These are phyloP conservation scores for Heteractis magnifica DNA, from an alignment of 92 coral and sea anemone species.

Conservation along the genomic window DNA sequence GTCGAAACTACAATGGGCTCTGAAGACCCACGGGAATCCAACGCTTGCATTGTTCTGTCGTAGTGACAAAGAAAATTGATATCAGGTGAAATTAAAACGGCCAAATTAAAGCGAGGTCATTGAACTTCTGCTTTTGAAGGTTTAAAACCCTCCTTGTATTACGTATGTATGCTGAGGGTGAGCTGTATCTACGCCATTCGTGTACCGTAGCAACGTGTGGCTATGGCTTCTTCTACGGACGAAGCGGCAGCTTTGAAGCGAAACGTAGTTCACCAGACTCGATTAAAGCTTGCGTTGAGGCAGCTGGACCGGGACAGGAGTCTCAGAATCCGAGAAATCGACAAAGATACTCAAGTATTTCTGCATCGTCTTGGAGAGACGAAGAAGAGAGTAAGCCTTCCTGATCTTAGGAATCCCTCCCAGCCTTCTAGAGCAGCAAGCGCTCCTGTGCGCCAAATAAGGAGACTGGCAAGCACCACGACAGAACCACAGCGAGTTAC, in stretches of 20 bases:
- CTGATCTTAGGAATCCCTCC: not conserved
- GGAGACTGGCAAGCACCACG: not conserved
- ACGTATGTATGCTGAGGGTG: not conserved
- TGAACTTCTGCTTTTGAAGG: not conserved
- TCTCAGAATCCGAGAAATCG: constrained; percentile 67
- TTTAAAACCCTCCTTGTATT: not conserved
- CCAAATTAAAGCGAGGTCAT: not conserved
- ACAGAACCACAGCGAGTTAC: not conserved
- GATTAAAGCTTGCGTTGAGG: constrained; percentile 61
- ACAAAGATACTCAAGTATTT: constrained; percentile 78
- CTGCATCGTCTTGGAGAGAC: constrained; percentile 53
- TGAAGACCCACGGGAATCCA: not conserved
- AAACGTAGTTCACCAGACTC: constrained; percentile 78
- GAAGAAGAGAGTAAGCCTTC: constrained; percentile 34
- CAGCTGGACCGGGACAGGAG: constrained; percentile 73
- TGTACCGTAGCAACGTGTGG: not conserved
- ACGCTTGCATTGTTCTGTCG: not conserved
- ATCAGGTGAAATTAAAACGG: not conserved
- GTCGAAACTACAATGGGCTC: not conserved
- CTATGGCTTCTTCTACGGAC: constrained; percentile 68
- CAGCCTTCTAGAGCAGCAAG: constrained; percentile 5
- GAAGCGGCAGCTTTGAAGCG: constrained; percentile 76
- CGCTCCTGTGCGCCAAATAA: constrained; percentile 16
- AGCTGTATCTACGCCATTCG: not conserved
- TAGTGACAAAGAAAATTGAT: not conserved